Conservation (phyloP, 2,113 vertebrate species). For the Synodontis membranacea region DNA sequence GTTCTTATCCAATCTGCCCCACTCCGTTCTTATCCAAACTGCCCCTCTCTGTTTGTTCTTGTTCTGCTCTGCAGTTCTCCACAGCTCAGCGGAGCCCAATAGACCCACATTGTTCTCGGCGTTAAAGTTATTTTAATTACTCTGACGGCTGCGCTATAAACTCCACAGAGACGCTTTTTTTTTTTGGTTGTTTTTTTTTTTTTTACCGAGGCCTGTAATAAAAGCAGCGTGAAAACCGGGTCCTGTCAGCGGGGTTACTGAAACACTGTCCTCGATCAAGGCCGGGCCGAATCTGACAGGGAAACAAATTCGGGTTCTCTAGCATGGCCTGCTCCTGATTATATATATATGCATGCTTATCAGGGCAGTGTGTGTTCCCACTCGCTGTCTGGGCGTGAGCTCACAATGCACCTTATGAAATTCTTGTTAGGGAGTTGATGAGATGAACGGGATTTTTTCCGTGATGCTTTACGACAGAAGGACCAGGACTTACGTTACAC, state of each 20-base stretch:
- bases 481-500: constrained; percentile 82
- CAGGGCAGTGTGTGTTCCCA: not conserved
- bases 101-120: constrained; percentile 43
- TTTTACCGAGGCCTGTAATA: constrained; percentile 41
- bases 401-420: not conserved
- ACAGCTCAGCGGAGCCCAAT: constrained; percentile 18
- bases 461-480: not conserved
- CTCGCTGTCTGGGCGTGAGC: not conserved
- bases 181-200: no score
- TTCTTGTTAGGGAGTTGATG: not conserved
- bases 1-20: not conserved
- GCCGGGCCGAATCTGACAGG: constrained; percentile 27
- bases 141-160: constrained; percentile 41
- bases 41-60: not conserved
- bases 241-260: constrained; percentile 28
- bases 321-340: not conserved
- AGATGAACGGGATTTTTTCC: not conserved
- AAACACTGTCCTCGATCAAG: constrained; percentile 40
- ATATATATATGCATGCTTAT: not conserved
- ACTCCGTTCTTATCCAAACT: not conserved
- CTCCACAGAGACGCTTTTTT: constrained; percentile 12
- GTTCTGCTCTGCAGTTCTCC: not conserved
- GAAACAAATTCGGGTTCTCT: constrained; percentile 37
- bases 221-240: constrained; percentile 35
- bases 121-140: constrained; percentile 59